Conservation (phyloP, 2,113 vertebrate genomes). For the Burhinus oedicnemus region DNA sequence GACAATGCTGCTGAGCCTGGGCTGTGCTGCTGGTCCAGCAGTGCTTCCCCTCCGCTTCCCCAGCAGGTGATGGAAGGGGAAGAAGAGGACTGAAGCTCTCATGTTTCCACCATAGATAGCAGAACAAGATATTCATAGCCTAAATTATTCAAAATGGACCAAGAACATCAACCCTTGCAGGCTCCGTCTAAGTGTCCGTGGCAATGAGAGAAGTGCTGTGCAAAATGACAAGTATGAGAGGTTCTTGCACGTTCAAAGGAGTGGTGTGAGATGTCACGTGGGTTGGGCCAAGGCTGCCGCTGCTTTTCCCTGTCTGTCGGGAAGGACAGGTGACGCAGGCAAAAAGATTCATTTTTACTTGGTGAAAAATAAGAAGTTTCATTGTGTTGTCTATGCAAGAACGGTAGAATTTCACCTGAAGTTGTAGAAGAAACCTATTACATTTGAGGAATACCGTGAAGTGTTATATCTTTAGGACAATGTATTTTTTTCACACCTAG, state of each 20-base stretch:
- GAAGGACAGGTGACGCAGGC: neutral
- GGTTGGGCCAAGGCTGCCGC: neutral
- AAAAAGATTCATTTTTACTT: neutral
- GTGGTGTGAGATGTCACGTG: neutral
- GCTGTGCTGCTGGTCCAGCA: neutral
- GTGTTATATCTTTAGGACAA: too few relatives aligned
- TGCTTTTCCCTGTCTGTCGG: neutral
- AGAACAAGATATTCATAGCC: neutral
- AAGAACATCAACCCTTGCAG: neutral
- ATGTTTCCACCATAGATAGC: neutral
- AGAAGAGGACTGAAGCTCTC: neutral
- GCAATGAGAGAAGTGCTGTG: rapidly evolving
- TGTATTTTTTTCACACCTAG: too few relatives aligned
- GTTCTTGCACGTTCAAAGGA: neutral
- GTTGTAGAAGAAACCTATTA: neutral
- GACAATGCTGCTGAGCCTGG: neutral
- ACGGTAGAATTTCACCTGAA: neutral
- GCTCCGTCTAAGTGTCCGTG: neutral
- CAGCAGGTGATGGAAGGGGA: neutral
- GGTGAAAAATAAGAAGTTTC: neutral
- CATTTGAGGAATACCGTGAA: neutral
- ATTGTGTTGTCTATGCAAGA: neutral
- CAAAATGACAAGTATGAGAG: neutral
- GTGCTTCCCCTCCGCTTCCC: neutral
- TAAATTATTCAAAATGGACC: neutral